These are phyloP conservation scores for Paralichthys olivaceus DNA, from an alignment of 2,113 vertebrate species.

Conservation along the genomic window DNA sequence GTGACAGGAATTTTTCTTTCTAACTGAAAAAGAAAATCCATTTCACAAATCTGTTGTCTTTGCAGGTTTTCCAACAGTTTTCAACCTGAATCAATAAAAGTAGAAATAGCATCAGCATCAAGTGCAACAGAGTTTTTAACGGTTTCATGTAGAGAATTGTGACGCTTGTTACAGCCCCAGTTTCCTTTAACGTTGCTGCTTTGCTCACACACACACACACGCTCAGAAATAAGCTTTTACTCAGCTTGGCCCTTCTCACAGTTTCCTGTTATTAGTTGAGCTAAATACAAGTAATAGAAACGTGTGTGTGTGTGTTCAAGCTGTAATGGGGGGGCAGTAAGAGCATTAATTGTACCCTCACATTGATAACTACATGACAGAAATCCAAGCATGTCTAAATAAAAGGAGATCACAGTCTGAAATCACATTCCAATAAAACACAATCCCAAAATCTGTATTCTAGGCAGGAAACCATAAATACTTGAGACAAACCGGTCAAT, in stretches of 20 bases:
- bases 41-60: too few species aligned
- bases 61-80: too few species aligned
- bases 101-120: too few species aligned
- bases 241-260: not conserved
- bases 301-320: conserved; percentile 7
- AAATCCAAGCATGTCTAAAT: conserved; percentile 79
- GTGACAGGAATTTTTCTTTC: too few species aligned
- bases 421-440: conserved; percentile 37
- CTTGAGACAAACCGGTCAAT: conserved; percentile 31
- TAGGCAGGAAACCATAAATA: conserved; percentile 45
- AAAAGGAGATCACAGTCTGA: conserved; percentile 57
- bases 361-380: conserved; percentile 72
- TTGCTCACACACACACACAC: too few species aligned
- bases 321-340: conserved; percentile 38
- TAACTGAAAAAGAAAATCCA: too few species aligned
- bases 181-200: not conserved
- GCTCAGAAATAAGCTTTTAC: not conserved
- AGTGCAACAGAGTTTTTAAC: too few species aligned
- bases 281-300: conserved; percentile 41
- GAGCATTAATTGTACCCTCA: conserved; percentile 69
- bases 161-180: not conserved
- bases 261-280: conserved; percentile 14
- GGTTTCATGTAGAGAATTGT: too few species aligned
- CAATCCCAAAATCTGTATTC: conserved; percentile 65
- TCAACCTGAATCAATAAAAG: too few species aligned